Percentiles rank a stretch among this genome's conserved stretches.
Conservation (phyloP, 2,888 invertebrate species). For the Lasius platythorax region DNA sequence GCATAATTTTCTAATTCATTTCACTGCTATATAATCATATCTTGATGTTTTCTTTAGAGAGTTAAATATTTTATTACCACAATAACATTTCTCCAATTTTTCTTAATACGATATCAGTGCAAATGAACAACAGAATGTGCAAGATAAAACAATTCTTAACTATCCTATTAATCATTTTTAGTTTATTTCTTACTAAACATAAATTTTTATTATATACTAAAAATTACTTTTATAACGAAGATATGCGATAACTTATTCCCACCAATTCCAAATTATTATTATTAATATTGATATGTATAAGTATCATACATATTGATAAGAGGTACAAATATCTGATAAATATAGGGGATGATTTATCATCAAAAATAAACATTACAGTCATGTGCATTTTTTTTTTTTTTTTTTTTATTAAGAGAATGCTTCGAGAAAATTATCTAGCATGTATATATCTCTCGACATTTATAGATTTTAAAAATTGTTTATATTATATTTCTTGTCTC, state of each 20-base stretch:
- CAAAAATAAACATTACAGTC: background rate
- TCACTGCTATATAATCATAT: background rate
- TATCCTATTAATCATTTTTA: background rate
- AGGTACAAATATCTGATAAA: conserved; percentile 19
- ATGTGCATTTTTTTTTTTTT: background rate
- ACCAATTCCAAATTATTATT: background rate
- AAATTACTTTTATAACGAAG: background rate
- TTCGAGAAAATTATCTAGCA: background rate
- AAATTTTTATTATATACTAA: background rate
- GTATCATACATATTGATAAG: background rate
- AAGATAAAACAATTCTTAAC: background rate
- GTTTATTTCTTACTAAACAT: background rate
- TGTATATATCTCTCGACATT: background rate
- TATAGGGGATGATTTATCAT: background rate
- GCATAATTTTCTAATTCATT: conserved; percentile 20
- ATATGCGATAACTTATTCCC: background rate
- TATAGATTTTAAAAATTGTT: background rate
- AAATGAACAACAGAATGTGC: background rate
- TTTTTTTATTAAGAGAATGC: background rate
- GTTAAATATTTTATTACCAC: background rate
- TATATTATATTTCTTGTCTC: background rate
- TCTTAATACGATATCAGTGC: background rate
- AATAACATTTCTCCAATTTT: conserved; percentile 1
- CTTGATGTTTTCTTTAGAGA: background rate
- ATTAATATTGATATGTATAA: background rate